Percentiles rank a stretch among this genome's conserved stretches.
Evolutionary conservation across 2,797 vertebrate species (phyloP).

Genomic region (Phoxinus dragarum): DNA sequence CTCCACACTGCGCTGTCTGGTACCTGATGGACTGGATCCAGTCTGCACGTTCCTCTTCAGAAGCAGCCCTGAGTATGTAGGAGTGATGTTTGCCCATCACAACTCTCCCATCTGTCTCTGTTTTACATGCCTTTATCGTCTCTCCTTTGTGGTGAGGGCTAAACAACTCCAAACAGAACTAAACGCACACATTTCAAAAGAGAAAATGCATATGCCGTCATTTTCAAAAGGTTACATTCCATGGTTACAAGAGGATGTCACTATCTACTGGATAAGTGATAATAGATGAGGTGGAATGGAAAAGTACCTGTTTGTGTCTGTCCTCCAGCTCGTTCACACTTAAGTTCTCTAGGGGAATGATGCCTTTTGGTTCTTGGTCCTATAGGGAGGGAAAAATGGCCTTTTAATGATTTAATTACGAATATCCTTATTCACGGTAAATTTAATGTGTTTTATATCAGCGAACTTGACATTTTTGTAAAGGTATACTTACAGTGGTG

Average conservation of each 20-base stretch:
- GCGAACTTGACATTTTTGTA: neutral
- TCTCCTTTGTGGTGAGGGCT: slow-evolving; percentile 85
- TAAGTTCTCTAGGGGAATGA: slow-evolving; percentile 93
- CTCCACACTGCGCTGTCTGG: neutral
- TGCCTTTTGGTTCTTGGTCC: slow-evolving; percentile 95
- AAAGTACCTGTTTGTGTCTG: slow-evolving; percentile 83
- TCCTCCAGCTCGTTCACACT: slow-evolving; percentile 83
- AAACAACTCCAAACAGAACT: slow-evolving; percentile 92
- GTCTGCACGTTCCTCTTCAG: slow-evolving; percentile 82
- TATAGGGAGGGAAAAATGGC: slow-evolving; percentile 58
- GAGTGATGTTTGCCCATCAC: slow-evolving; percentile 93
- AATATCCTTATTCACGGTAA: neutral
- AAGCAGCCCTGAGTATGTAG: slow-evolving; percentile 89
- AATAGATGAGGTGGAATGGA: neutral
- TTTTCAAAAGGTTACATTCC: slow-evolving; percentile 32
- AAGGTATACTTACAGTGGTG: slow-evolving; percentile 84
- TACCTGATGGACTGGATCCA: slow-evolving; percentile 93
- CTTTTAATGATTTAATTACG: neutral
- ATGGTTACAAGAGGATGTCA: neutral
- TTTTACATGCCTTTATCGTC: slow-evolving; percentile 97
- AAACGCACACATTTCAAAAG: slow-evolving; percentile 61
- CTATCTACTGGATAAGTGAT: neutral
- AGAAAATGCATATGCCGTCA: neutral
- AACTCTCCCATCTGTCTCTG: slow-evolving; percentile 86
- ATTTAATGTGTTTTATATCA: neutral